Base-by-base conservation (phyloP, 2,113 vertebrate species). In the Callipepla squamata region DNA sequence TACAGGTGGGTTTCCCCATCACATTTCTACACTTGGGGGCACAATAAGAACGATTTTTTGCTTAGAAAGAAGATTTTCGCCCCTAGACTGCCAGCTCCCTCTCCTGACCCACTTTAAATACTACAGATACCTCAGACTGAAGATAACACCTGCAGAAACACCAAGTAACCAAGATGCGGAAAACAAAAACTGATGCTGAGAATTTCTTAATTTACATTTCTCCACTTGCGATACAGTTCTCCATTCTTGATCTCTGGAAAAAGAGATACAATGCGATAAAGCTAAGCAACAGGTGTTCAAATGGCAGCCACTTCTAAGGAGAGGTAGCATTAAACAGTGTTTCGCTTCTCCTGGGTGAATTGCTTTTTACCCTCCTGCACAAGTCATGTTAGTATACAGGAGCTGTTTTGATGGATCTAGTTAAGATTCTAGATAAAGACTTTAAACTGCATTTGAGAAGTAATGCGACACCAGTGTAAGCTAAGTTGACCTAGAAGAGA, bases 71-170 rank as follows among this genome's bases (percentile, higher is more conserved):
- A 45, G 32, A 76, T 38, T 94, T 84, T 30, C 77, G 76, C 95
- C 91, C 89, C 73, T 74, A 63, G 76, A 74, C 78, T 85, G 32
- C 36, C 84, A 91, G 95, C 92, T 96, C 87, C 92, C 92, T 23
- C 89, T 91, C 70, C 91, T 87, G 92, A 95, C 70, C n/a, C 74
- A 61, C 68, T 22, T 75, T 57, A 74, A 91, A 92, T 70, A 96
- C 26, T 95, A 74, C 91, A 92, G 4, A 57, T n/a, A 61, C 5
- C 44, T 81, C 28, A 30, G n/a, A 17, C 45, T 82, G 63, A 57
- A 79, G 42, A 36, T 78, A 5, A 23, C 32, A 73, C 42, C 8
- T 4, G 30, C 72, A 51, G 17, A 66, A 93, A 79, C 12, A 65
- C 0, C 0, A 81, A 81, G 50, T 4, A 84, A 17, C 12, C 17